A percentile compares a stretch with the other conserved stretches of the same genome.
phyloP scores from a whole-genome alignment of 2,888 invertebrate genomes.

The Agriotes lineatus region DNA sequence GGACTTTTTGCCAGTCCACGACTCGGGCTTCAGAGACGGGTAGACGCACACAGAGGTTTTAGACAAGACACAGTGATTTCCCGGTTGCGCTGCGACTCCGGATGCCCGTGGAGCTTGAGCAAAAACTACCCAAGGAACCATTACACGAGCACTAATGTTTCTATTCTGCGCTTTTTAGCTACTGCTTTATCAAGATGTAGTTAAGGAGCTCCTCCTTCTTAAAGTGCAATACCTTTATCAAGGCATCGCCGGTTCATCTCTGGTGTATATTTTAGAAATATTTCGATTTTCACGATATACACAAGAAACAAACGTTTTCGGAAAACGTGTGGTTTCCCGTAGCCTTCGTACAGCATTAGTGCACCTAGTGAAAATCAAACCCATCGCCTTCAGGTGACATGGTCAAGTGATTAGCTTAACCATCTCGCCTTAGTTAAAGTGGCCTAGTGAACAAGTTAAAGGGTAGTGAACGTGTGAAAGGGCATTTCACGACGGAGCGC shows the following conservation, averaged over 20 bases:
- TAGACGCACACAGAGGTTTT: slow-evolving; percentile 91
- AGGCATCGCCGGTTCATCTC: too few species aligned
- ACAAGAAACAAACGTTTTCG: too few species aligned
- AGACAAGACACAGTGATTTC: slow-evolving; percentile 87
- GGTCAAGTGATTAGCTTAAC: too few species aligned
- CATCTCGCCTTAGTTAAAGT: too few species aligned
- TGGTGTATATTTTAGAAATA: too few species aligned
- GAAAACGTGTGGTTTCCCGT: too few species aligned
- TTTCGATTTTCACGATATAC: too few species aligned
- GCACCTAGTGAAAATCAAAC: too few species aligned
- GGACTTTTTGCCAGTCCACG: slow-evolving; percentile 43
- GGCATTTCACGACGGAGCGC: slow-evolving; percentile 43
- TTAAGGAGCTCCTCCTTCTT: slow-evolving; percentile 1
- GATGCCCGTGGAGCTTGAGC: slow-evolving; percentile 22
- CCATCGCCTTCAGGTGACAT: too few species aligned
- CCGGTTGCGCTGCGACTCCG: slow-evolving; percentile 66
- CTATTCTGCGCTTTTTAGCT: slow-evolving; percentile 27
- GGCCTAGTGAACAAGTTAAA: too few species aligned
- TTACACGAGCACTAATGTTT: slow-evolving; percentile 29
- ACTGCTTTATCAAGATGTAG: slow-evolving; percentile 2
- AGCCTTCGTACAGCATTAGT: too few species aligned
- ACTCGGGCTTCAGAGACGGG: slow-evolving; percentile 66
- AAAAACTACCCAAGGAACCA: slow-evolving; percentile 26
- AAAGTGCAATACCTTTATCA: background rate
- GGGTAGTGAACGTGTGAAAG: slow-evolving; percentile 25